Conservation (phyloP, 1,140 invertebrate species). For the Lamellibrachia luymesi region DNA sequence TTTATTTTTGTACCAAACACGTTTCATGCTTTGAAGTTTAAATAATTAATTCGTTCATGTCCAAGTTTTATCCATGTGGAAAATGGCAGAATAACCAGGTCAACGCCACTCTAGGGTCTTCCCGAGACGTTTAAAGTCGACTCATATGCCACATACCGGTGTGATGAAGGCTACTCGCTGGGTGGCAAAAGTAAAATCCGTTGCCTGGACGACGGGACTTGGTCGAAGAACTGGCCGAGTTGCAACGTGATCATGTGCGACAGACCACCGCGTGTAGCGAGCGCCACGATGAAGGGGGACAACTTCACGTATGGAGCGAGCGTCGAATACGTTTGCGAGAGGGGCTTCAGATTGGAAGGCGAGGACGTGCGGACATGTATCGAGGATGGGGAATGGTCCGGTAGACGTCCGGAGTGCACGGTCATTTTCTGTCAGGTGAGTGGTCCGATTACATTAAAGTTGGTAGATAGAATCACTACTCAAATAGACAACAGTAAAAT, state of each 20-base stretch:
- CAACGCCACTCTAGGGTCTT: neutral
- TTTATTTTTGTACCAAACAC: too few species aligned
- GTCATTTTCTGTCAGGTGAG: neutral
- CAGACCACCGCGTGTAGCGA: conserved; percentile 72
- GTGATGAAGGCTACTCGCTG: conserved; percentile 34
- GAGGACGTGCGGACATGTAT: neutral
- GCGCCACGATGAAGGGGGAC: conserved; percentile 68
- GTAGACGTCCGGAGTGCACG: neutral
- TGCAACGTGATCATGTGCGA: conserved; percentile 79
- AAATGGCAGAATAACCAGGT: neutral
- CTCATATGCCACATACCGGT: conserved; percentile 63
- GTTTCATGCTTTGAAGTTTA: too few species aligned
- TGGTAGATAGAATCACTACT: too few species aligned
- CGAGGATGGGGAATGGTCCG: conserved; percentile 1
- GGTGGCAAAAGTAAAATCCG: conserved; percentile 28
- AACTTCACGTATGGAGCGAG: conserved; percentile 68
- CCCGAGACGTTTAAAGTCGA: conserved; percentile 34
- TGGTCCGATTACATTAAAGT: neutral
- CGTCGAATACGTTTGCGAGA: conserved; percentile 36
- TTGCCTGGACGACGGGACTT: conserved; percentile 34
- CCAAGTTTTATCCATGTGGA: neutral
- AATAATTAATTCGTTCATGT: neutral
- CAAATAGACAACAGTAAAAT: too few species aligned
- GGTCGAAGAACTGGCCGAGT: conserved; percentile 41
- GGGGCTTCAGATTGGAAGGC: conserved; percentile 35